Percentiles rank a stretch among this genome's conserved stretches.
These are phyloP conservation scores for Daboia siamensis DNA, from an alignment of 2,113 vertebrate genomes.

Conservation along the genomic window DNA sequence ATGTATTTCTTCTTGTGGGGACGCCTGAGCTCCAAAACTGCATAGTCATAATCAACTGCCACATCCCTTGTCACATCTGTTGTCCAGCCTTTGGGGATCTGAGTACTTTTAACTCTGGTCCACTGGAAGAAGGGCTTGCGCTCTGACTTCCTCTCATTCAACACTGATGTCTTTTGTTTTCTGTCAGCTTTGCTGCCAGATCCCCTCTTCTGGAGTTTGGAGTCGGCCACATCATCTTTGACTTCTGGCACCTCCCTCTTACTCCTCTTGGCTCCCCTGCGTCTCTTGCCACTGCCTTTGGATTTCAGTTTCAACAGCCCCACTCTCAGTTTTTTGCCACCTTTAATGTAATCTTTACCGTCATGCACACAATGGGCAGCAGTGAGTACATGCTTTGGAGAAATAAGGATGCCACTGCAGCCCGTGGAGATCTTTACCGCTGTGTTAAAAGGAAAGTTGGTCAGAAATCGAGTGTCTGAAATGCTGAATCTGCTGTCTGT, in stretches of 20 bases:
- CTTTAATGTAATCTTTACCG: slow-evolving; percentile 85
- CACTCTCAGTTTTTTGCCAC: slow-evolving; percentile 83
- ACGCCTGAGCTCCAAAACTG: slow-evolving; percentile 88
- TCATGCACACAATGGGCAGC: slow-evolving; percentile 94
- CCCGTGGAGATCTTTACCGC: slow-evolving; percentile 93
- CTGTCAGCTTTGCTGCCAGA: slow-evolving; percentile 57
- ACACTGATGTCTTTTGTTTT: slow-evolving; percentile 56
- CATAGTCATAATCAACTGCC: slow-evolving; percentile 89
- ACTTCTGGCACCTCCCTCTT: slow-evolving; percentile 50
- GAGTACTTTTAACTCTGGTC: slow-evolving; percentile 89
- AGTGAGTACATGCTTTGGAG: slow-evolving; percentile 89
- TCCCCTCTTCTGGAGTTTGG: slow-evolving; percentile 63
- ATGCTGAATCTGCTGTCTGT: slow-evolving; percentile 93
- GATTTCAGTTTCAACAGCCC: slow-evolving; percentile 84
- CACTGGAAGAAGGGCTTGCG: slow-evolving; percentile 85
- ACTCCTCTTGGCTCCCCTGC: slow-evolving; percentile 54
- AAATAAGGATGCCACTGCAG: slow-evolving; percentile 89
- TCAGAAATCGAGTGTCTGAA: slow-evolving; percentile 83
- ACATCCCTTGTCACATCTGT: slow-evolving; percentile 73
- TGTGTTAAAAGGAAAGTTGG: slow-evolving; percentile 89
- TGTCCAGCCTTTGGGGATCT: slow-evolving; percentile 93
- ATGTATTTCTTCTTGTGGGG: slow-evolving; percentile 84
- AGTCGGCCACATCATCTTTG: slow-evolving; percentile 63
- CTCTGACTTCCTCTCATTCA: slow-evolving; percentile 56
- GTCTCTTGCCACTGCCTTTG: slow-evolving; percentile 66